Evolutionary conservation across 2,113 vertebrate genomes (phyloP).

Genomic region (Solenodon paradoxus): DNA sequence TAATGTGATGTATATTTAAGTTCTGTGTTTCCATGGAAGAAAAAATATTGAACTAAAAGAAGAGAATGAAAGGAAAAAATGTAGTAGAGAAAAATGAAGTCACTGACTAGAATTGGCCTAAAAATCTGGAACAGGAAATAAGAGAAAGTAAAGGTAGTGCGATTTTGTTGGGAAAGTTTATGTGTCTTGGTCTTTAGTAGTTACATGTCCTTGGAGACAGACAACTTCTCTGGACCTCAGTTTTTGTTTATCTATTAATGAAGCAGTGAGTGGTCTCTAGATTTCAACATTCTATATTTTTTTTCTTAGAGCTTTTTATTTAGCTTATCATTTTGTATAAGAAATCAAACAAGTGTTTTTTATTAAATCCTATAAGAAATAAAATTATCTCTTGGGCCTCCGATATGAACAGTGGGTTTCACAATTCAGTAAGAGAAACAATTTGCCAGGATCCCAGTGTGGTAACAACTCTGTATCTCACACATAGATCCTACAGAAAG

Average conservation of each 20-base stretch:
- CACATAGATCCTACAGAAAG: neutral
- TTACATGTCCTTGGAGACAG: neutral
- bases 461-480: neutral
- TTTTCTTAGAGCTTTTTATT: neutral
- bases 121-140: neutral
- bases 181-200: neutral
- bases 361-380: neutral
- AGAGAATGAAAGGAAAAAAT: neutral
- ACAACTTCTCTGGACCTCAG: neutral
- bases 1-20: neutral
- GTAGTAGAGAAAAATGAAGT: constrained; percentile 27
- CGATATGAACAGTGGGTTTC: neutral
- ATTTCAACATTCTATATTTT: neutral
- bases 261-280: neutral
- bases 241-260: neutral
- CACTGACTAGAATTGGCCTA: neutral
- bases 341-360: constrained; percentile 24
- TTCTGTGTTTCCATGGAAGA: neutral
- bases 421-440: constrained; percentile 12
- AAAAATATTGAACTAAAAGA: constrained; percentile 16
- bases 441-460: neutral
- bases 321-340: neutral
- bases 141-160: neutral
- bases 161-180: neutral
- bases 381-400: neutral